Base-by-base conservation (phyloP, 2,888 invertebrate genomes). In the Psylliodes chrysocephalus region DNA sequence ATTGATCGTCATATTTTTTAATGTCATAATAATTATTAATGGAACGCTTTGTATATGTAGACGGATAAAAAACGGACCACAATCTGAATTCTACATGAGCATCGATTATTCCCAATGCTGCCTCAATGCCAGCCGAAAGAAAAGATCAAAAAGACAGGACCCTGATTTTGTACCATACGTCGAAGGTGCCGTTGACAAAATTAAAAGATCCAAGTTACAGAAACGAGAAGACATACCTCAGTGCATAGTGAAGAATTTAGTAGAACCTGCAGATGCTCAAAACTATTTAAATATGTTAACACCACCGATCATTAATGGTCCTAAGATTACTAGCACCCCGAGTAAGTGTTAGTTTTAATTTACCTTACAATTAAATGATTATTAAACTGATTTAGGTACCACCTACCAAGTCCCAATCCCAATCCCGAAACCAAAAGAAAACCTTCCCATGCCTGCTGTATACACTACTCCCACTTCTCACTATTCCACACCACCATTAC, bases 41-140 rank as follows among this genome's bases (percentile, higher is more conserved):
- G 8, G 33, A 33, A 40, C 7, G n/a, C n/a, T n/a, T n/a, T n/a
- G n/a, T n/a, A 35, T 78, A 84, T 60, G 80, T 84, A 28, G 77
- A 81, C 55, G 74, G 81, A 67, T 82, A 84, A 60, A 38, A 59
- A 14, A 76, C 82, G 68, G 84, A 7, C 15, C 15, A 1, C 30
- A 38, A 10, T 4, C 85, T 73, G 61, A 64, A 7, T 75, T 81
- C 10, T 70, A 75, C 22, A 71, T 75, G 66, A 74, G 63, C 8
- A 70, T 64, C 1, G 79, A 80, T 55, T 66, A 77, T 47, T 70
- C 76, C 0, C 66, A 60, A n/a, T 80, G 71, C 70, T 85, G 71
- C 84, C 12, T 47, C 3, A 25, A 25, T 15, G 30, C 14, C 5
- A 47, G n/a, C 81, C 67, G 73, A 73, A 52, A 57, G 52, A 19